A percentile compares a stretch with the other conserved stretches of the same genome.
Conservation (phyloP, 64 coral and sea anemone species). For the Stichodactyla helianthus region DNA sequence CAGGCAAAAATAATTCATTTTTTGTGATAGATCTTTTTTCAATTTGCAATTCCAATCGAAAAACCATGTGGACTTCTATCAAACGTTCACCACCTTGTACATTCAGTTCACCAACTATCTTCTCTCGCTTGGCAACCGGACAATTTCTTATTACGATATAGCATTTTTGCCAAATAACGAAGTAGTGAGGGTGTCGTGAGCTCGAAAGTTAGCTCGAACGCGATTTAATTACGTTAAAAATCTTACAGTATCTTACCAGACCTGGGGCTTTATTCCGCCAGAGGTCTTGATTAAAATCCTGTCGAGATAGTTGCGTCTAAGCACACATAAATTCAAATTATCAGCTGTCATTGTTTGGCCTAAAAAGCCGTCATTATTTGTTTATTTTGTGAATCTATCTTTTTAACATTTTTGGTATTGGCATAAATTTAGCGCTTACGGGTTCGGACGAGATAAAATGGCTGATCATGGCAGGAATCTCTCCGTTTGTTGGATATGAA, state of each 20-base stretch:
- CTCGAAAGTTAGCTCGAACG: background rate
- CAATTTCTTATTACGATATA: background rate
- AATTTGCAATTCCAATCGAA: background rate
- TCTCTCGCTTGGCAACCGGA: background rate
- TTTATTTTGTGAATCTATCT: background rate
- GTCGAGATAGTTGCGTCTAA: background rate
- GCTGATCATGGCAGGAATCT: background rate
- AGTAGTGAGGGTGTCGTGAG: background rate
- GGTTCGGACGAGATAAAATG: background rate
- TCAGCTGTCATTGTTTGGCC: conserved; percentile 2
- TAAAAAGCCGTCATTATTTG: background rate
- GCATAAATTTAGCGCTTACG: conserved; percentile 1
- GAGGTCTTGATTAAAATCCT: background rate
- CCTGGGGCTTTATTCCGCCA: background rate
- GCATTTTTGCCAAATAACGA: background rate
- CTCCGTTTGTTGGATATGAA: background rate
- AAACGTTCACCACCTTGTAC: background rate
- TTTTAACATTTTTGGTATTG: background rate
- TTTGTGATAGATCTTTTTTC: background rate
- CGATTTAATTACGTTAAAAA: background rate
- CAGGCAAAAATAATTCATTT: too few relatives aligned
- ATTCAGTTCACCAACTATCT: background rate
- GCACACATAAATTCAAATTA: background rate
- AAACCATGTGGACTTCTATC: background rate
- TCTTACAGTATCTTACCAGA: background rate